Evolutionary conservation across 2,888 invertebrate genomes (phyloP), one percentile per base, ranked within the genome.

Genomic region (Synanthedon myopaeformis): DNA sequence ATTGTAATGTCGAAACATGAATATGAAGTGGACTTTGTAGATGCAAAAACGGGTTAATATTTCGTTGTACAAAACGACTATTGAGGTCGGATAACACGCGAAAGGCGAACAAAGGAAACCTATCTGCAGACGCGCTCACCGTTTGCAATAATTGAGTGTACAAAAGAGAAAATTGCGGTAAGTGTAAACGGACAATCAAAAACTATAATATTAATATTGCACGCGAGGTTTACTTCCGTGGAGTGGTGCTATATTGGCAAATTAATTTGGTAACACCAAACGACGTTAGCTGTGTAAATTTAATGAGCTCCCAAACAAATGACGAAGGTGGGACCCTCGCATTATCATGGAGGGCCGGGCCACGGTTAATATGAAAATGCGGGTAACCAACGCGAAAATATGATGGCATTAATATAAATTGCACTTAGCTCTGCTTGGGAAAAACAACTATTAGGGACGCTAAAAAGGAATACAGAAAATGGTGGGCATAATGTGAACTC

Each of bases 381-480:
- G 83, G 81, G 74, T 77, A 82, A 79, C 79, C 81, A 76, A 65
- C 79, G 69, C 69, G 76, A 79, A 85, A 84, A 83, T 85, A 82
- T 84, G 78, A 81, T 69, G 76, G 70, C 76, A 81, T 82, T 83
- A 82, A 85, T 82, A 82, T 81, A 82, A 82, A 83, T 82, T 82
- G 79, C 78, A 81, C 82, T 81, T 79, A 77, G 77, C 68, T 64
- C 49, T 12, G 14, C 49, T 49, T 49, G 23, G 49, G 49, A 49
- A 49, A 49, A 49, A 49, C 49, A 49, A 49, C 79, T 79, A 76
- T 58, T 54, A 59, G 59, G 54, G 50, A 45, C 45, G 51, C 53
- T 52, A 55, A 58, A 59, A 60, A 64, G 64, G 61, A 64, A 60
- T 58, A 61, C 58, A 57, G 59, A 56, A 61, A 62, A 55, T 59